phyloP scores from a whole-genome alignment of 2,113 vertebrate genomes.

The Epinephelus fuscoguttatus region DNA sequence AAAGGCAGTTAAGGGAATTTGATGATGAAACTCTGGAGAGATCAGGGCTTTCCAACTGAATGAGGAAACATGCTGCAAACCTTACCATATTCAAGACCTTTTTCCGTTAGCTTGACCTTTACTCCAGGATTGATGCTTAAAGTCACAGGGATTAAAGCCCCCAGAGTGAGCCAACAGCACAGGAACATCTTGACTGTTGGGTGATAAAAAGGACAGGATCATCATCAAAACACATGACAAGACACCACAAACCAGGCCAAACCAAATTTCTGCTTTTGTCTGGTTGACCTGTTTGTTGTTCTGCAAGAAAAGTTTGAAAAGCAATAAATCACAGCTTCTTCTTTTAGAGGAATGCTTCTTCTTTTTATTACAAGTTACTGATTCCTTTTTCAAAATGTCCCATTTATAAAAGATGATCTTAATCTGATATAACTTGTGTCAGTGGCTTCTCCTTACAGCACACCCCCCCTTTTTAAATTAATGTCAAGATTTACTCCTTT shows the following conservation, averaged over 20 bases:
- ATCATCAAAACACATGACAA: neutral
- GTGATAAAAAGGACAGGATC: slow-evolving; percentile 20
- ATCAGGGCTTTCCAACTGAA: too few relatives aligned
- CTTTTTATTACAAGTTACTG: neutral
- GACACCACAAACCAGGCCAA: neutral
- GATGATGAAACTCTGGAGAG: neutral
- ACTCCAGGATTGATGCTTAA: slow-evolving; percentile 76
- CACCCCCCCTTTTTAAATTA: neutral
- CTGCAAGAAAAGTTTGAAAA: neutral
- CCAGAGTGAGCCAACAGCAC: slow-evolving; percentile 62
- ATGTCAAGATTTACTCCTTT: too few relatives aligned
- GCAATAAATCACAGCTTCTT: neutral
- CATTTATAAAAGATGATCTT: neutral
- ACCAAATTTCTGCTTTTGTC: neutral
- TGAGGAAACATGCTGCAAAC: neutral
- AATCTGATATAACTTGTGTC: neutral
- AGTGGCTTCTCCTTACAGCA: neutral
- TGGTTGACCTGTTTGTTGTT: neutral
- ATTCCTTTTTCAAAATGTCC: neutral
- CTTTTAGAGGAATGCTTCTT: neutral
- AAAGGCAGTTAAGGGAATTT: neutral
- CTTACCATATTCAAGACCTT: slow-evolving; percentile 84
- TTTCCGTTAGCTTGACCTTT: slow-evolving; percentile 77
- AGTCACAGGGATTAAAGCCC: slow-evolving; percentile 57
- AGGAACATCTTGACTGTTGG: slow-evolving; percentile 66